phyloP scores from a whole-genome alignment of 2,888 invertebrate species.

The Xiphydria camelus region DNA sequence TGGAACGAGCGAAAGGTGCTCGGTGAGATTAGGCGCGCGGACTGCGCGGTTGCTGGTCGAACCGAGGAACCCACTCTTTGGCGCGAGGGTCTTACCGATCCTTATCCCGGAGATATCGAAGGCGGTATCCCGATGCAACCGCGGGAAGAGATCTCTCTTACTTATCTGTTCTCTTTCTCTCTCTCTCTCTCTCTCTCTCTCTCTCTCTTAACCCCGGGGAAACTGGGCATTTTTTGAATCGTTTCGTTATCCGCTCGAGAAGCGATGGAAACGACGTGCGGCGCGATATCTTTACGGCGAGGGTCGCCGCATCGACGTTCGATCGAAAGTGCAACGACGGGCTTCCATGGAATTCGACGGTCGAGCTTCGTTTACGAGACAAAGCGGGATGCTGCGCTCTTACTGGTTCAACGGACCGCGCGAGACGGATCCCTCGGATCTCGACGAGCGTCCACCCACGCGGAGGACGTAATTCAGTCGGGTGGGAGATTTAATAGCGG shows the following conservation, averaged over 20 bases:
- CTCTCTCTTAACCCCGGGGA: neutral
- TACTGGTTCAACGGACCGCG: too few species aligned
- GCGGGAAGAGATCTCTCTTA: constrained; percentile 1
- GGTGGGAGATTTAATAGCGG: constrained; percentile 46
- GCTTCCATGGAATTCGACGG: constrained; percentile 56
- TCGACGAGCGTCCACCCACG: constrained; percentile 45
- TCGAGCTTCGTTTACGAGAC: constrained; percentile 57
- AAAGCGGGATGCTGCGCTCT: too few species aligned
- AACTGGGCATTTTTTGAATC: too few species aligned
- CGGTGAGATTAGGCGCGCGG: constrained; percentile 19
- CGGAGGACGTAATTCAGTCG: constrained; percentile 46
- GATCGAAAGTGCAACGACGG: too few species aligned
- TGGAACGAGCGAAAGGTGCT: constrained; percentile 22
- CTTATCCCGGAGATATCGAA: neutral
- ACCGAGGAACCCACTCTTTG: constrained; percentile 18
- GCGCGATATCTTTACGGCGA: too few species aligned
- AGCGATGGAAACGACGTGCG: too few species aligned
- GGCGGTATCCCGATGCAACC: neutral
- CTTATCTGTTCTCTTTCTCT: neutral
- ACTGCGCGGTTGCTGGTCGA: constrained; percentile 5
- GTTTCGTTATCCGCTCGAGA: too few species aligned
- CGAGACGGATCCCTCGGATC: too few species aligned
- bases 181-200: constrained; percentile 4
- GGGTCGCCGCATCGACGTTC: constrained; percentile 53
- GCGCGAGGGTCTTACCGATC: constrained; percentile 4